Evolutionary conservation across 2,113 vertebrate genomes (phyloP), one percentile per base, ranked within the genome.

Genomic region (Oenanthe melanoleuca): DNA sequence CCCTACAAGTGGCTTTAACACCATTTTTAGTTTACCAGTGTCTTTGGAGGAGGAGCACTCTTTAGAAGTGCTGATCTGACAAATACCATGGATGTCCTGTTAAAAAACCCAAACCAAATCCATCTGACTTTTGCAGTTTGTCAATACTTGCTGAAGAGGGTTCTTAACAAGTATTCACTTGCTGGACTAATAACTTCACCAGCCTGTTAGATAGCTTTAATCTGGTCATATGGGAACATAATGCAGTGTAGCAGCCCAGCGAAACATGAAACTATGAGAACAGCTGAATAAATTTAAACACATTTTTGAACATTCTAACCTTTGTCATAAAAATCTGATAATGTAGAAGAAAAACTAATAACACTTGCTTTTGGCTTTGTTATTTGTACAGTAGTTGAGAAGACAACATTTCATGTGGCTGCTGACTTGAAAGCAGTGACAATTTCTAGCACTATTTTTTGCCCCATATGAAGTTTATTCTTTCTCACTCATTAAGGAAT

Each of bases 261-360:
- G 97, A 98, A 98, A 98, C 75, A 71, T 92, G 96, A 97, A 95
- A 97, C 95, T 92, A 74, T 84, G 93, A 96, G 97, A 97, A 95
- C 96, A 97, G 96, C 97, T 97, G 96, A 97, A 95, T 97, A 97
- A 96, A 97, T 97, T 96, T 93, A 96, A 95, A 95, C 95, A 96
- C 92, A 47, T 95, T 97, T 96, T 94, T 95, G 60, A 91, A 86
- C 89, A 89, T 97, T 96, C 85, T 96, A 94, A 74, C 80, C 90
- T 95, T 94, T 94, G 88, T 96, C 71, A 86, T 94, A 96, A 96
- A 96, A 93, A 95, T 95, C 92, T 95, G 96, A 97, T 96, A 93
- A 96, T 96, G 80, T 28, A 70, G 79, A 94, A 92, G 71, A 94
- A 96, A 97, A 97, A 78, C 80, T 66, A 92, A 63, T 89, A 92